A percentile compares a stretch with the other conserved stretches of the same genome.
Evolutionary conservation across 2,113 vertebrate genomes (phyloP).

Genomic region (Prochilodus magdalenae): DNA sequence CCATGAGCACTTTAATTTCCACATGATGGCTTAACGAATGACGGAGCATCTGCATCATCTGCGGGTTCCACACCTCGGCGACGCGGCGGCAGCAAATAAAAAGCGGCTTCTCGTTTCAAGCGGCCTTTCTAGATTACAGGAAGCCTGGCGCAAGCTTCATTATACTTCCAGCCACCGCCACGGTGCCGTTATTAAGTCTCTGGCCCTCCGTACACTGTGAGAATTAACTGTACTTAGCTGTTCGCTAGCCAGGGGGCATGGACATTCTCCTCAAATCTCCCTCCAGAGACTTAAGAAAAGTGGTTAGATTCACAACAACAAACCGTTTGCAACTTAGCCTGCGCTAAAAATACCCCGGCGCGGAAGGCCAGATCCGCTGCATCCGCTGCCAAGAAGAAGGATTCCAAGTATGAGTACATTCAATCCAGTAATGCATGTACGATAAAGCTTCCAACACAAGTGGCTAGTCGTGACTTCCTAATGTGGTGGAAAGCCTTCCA

Average conservation of each 20-base stretch:
- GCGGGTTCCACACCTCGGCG: slow-evolving; percentile 53
- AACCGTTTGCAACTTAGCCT: slow-evolving; percentile 10
- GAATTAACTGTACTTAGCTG: slow-evolving; percentile 22
- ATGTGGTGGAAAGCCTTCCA: neutral
- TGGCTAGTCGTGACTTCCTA: neutral
- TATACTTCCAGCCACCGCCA: slow-evolving; percentile 28
- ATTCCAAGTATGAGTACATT: neutral
- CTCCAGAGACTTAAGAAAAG: slow-evolving; percentile 28
- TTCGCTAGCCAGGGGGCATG: neutral
- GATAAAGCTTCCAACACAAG: neutral
- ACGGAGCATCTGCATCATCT: slow-evolving; percentile 67
- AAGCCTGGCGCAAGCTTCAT: slow-evolving; percentile 24
- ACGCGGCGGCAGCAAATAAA: slow-evolving; percentile 54
- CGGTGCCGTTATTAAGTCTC: slow-evolving; percentile 29
- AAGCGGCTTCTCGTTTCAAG: slow-evolving; percentile 38
- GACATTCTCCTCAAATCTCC: slow-evolving; percentile 4
- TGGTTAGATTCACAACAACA: neutral
- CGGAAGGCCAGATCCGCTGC: neutral
- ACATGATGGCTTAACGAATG: slow-evolving; percentile 65
- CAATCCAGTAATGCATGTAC: neutral
- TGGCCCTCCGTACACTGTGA: neutral
- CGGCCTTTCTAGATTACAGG: slow-evolving; percentile 43
- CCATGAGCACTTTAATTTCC: slow-evolving; percentile 81
- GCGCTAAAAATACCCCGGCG: neutral
- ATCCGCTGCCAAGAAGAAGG: neutral